Evolutionary conservation across 2,797 vertebrate genomes (phyloP).

Genomic region (Oceanodroma leucorhoa): DNA sequence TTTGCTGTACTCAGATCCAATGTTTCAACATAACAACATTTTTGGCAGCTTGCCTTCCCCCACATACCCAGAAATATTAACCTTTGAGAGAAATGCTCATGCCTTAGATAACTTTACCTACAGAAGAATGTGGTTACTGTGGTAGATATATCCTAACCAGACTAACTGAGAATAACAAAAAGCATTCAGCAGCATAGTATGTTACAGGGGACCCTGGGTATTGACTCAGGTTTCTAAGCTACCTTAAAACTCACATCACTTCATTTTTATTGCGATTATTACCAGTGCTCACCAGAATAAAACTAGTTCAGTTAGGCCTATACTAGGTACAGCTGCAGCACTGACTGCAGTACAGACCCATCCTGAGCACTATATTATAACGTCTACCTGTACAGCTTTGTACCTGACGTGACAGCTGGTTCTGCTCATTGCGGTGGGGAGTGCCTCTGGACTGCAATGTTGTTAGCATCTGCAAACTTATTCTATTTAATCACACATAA

Average conservation of each 20-base stretch:
- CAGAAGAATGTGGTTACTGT: not conserved
- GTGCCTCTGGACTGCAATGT: not conserved
- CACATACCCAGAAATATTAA: not conserved
- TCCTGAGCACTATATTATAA: not conserved
- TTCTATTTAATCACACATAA: not conserved
- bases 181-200: not conserved
- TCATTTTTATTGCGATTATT: not conserved
- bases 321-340: not conserved
- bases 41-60: not conserved
- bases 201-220: not conserved
- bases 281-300: not conserved
- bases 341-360: not conserved
- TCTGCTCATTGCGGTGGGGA: not conserved
- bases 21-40: not conserved
- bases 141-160: not conserved
- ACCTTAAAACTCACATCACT: not conserved
- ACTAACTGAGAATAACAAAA: not conserved
- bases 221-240: not conserved
- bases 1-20: not conserved
- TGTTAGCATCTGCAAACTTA: not conserved
- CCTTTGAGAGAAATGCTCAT: not conserved
- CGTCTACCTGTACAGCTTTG: not conserved
- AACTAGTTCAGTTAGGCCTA: not conserved
- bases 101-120: not conserved
- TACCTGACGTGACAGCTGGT: not conserved